Evolutionary conservation across 1,140 invertebrate genomes (phyloP), one percentile per base, ranked within the genome.

Genomic region (Bombus impatiens): DNA sequence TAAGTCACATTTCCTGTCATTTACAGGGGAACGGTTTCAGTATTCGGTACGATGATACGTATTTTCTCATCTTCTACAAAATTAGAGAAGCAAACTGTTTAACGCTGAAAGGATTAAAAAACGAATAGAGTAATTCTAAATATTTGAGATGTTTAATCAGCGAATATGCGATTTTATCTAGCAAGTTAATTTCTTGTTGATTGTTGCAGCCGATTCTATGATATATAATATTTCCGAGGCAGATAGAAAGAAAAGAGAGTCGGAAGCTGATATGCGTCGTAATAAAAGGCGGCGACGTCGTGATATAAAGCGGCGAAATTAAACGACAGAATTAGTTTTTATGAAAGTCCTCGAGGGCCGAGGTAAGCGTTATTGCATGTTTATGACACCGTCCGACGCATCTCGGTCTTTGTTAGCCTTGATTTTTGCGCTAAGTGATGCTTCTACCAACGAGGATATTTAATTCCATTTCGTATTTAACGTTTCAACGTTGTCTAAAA

Each of bases 321-420:
- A 87, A 87, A 89, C 44, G 86, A 62, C 71, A 59, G 74, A 85
- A 86, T 82, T 82, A 86, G 78, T 85, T 86, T 89, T 84, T 82
- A 75, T 67, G 78, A 68, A 68, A 70, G 37, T 35, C 53, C 59
- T 78, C 82, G 82, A 75, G 75, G 28, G 13, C 44, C 3, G 32
- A 28, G 71, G 72, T 40, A 32, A 82, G 70, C 79, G 72, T 86
- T 82, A 86, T 86, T 71, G 79, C 72, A 42, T 57, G 84, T 86
- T 86, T 75, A 86, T 32, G 70, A 81, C 42, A 28, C 81, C n/a
- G 25, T 2, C 32, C 32, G 22, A 25, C 67, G 82, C 42, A 53
- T 67, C 57, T 32, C 57, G n/a, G 25, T 47, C 78, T 44, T 82
- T 77, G 59, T 67, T 32, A 13, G 68, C 35, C 67, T 57, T 35